Evolutionary conservation across 2,888 invertebrate species (phyloP), one percentile per base, ranked within the genome.

Genomic region (Bruchidius siliquastri): DNA sequence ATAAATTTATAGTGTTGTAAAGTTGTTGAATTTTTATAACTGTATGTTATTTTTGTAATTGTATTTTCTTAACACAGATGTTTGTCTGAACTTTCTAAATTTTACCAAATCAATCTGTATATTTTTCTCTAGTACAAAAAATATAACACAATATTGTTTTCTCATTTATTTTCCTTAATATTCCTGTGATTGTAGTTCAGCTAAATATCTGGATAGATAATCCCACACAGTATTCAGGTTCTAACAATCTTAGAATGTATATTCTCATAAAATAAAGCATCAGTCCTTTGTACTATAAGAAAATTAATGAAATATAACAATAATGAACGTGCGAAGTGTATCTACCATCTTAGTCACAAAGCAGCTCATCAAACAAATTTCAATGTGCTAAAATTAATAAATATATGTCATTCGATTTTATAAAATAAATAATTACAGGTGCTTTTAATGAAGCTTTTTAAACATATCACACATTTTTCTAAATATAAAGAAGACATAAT

Each of bases 21-120:
- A 3, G 13, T 49, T 49, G 49, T 49, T 49, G 49, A 49, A 49
- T 13, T 49, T 49, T 49, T 49, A 49, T 49, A 72, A 74, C 70
- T 10, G 70, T 71, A 71, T 22, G 49, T 69, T 76, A 76, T 76
- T 76, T 76, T 76, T 76, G 72, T 75, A 75, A 75, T 73, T 74
- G 74, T 76, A 76, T 76, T 74, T 75, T 76, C 72, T 70, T 49
- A 76, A 76, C 74, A 72, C 70, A 74, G 72, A 74, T 74, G 69
- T 73, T 73, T 71, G 67, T 72, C 21, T 73, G 73, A 72, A 72
- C 72, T 72, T 71, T 71, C 67, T 72, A 71, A 75, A 71, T 22
- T 72, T 76, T 67, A 76, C 32, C 72, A 76, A 70, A 72, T 74
- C 71, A 70, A 71, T 49, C 71, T 67, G 72, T 30, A 21, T 71